Conservation (phyloP, 2,797 vertebrate species). For the Eospalax fontanierii region DNA sequence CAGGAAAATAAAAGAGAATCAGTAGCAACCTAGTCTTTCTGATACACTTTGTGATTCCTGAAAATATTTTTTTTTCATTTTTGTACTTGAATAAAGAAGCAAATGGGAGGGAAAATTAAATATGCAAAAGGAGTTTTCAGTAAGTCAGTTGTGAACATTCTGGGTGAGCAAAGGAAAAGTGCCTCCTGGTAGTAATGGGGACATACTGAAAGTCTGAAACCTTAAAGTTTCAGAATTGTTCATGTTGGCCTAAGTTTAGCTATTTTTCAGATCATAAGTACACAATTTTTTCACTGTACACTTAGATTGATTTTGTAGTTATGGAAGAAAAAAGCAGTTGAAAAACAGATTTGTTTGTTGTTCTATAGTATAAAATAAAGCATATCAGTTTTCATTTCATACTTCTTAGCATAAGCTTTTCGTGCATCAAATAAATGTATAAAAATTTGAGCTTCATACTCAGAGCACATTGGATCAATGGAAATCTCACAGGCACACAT, state of each 20-base stretch:
- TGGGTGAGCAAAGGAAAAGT: background rate
- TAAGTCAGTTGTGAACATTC: background rate
- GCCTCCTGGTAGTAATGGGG: background rate
- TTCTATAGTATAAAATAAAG: background rate
- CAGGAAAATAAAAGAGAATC: background rate
- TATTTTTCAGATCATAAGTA: background rate
- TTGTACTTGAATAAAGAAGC: background rate
- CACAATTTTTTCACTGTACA: background rate
- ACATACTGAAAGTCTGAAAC: background rate
- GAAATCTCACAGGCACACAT: background rate
- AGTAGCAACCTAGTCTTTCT: background rate
- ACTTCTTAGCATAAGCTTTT: background rate
- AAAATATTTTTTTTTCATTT: background rate
- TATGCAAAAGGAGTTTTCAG: background rate
- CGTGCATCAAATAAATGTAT: constrained; percentile 42
- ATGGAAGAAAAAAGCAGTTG: background rate
- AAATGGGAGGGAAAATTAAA: background rate
- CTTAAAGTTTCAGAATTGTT: background rate
- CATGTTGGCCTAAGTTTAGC: background rate
- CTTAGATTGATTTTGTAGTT: background rate
- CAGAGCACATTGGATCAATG: background rate
- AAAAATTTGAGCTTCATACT: constrained; percentile 3
- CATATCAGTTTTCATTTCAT: constrained; percentile 20
- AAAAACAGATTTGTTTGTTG: background rate
- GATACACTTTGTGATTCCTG: background rate